Evolutionary conservation across 2,888 invertebrate genomes (phyloP).

Genomic region (Ectobius pallidus): DNA sequence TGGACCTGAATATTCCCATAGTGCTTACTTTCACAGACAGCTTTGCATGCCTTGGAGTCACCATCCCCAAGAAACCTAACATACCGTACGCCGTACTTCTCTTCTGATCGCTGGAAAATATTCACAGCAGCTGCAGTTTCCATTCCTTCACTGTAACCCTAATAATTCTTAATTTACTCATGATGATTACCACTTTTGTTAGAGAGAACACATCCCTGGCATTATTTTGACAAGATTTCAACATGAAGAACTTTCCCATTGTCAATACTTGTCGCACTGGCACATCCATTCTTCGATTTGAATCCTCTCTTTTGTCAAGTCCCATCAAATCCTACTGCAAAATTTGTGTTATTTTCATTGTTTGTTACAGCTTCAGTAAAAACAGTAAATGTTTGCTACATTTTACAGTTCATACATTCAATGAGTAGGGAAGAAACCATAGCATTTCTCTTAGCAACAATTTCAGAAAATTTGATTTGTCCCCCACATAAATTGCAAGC

Average conservation of each 20-base stretch:
- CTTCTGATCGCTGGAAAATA: constrained; percentile 36
- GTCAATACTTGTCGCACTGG: constrained; percentile 6
- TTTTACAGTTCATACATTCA: background rate
- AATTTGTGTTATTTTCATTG: background rate
- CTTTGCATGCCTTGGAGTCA: too few relatives aligned
- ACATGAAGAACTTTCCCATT: constrained; percentile 20
- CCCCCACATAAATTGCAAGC: constrained; percentile 1
- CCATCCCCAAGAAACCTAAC: constrained; percentile 31
- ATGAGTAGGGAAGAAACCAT: background rate
- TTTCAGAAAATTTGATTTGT: constrained; percentile 7
- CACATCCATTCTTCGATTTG: background rate
- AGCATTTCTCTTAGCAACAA: background rate
- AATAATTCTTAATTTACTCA: constrained; percentile 35
- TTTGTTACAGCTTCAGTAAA: background rate
- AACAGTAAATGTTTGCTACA: background rate
- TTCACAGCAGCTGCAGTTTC: constrained; percentile 37
- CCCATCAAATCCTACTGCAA: background rate
- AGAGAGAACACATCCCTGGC: background rate
- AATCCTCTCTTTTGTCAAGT: constrained; percentile 9
- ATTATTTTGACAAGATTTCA: constrained; percentile 2
- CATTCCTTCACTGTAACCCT: constrained; percentile 41
- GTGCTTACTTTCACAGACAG: constrained; percentile 18
- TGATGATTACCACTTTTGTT: constrained; percentile 3
- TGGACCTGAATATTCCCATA: constrained; percentile 1
- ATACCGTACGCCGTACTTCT: constrained; percentile 35